phyloP scores from a whole-genome alignment of 2,113 vertebrate species.

The Halcyon malimbica region DNA sequence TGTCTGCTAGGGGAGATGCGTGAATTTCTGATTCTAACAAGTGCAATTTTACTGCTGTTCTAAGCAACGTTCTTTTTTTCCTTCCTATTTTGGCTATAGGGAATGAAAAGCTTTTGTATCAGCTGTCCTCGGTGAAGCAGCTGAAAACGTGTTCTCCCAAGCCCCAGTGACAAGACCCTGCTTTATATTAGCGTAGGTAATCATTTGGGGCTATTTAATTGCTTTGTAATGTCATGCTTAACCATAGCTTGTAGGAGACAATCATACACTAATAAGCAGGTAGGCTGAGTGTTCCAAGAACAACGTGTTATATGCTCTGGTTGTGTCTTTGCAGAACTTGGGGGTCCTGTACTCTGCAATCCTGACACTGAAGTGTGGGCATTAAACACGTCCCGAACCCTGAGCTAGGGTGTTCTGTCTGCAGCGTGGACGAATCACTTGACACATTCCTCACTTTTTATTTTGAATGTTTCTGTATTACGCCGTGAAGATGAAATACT shows the following conservation, averaged over 20 bases:
- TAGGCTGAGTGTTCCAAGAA: neutral
- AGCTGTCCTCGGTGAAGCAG: neutral
- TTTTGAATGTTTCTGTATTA: neutral
- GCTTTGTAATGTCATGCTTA: neutral
- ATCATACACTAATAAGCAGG: neutral
- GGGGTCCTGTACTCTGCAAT: neutral
- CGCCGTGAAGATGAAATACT: neutral
- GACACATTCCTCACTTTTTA: neutral
- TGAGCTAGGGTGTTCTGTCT: neutral
- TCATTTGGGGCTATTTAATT: neutral
- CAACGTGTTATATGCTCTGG: neutral
- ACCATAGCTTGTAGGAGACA: neutral
- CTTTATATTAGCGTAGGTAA: neutral
- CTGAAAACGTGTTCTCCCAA: neutral
- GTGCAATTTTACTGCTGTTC: neutral
- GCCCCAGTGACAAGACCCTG: neutral
- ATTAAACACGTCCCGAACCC: neutral
- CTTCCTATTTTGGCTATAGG: neutral
- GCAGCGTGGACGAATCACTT: neutral
- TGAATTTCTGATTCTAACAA: neutral
- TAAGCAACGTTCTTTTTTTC: neutral
- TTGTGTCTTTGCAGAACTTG: neutral
- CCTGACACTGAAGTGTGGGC: neutral
- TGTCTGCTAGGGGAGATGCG: neutral
- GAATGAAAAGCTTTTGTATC: neutral